phyloP scores from a whole-genome alignment of 2,113 vertebrate genomes.

The Chaetodon trifascialis region DNA sequence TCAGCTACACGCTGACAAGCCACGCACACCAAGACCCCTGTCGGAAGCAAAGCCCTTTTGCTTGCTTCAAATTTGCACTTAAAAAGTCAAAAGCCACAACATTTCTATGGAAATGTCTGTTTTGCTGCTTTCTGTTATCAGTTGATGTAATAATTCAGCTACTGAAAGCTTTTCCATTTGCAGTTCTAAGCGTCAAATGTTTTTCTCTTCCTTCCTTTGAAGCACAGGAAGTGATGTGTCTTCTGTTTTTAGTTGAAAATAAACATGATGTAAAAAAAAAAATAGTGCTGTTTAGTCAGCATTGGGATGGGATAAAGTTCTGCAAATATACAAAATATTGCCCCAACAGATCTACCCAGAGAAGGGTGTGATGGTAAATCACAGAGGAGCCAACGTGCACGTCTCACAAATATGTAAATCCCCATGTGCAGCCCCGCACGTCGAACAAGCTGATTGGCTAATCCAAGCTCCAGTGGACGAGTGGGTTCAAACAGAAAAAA shows the following conservation, averaged over 20 bases:
- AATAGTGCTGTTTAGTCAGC: not conserved
- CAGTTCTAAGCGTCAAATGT: conserved; percentile 24
- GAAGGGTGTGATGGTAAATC: not conserved
- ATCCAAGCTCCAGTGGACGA: not conserved
- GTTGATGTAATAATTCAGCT: conserved; percentile 22
- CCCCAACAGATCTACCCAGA: not conserved
- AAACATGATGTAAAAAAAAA: conserved; percentile 8
- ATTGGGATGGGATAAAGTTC: not conserved
- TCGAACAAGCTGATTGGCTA: not conserved
- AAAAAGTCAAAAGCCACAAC: conserved; percentile 30
- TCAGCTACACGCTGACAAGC: conserved; percentile 45
- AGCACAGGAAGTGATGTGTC: conserved; percentile 5
- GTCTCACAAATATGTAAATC: not conserved
- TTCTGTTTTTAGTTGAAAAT: conserved; percentile 17
- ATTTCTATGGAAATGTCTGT: conserved; percentile 21
- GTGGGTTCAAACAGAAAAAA: not conserved
- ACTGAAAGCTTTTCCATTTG: conserved; percentile 43
- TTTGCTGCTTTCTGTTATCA: conserved; percentile 10
- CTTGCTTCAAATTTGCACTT: conserved; percentile 14
- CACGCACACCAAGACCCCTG: conserved; percentile 13
- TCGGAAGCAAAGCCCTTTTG: not conserved
- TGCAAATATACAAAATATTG: not conserved
- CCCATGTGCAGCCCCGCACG: not conserved
- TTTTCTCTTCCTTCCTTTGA: conserved; percentile 1
- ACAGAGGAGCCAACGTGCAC: not conserved